Conservation (phyloP, 2,888 invertebrate genomes). For the Cyclophora albipunctata region DNA sequence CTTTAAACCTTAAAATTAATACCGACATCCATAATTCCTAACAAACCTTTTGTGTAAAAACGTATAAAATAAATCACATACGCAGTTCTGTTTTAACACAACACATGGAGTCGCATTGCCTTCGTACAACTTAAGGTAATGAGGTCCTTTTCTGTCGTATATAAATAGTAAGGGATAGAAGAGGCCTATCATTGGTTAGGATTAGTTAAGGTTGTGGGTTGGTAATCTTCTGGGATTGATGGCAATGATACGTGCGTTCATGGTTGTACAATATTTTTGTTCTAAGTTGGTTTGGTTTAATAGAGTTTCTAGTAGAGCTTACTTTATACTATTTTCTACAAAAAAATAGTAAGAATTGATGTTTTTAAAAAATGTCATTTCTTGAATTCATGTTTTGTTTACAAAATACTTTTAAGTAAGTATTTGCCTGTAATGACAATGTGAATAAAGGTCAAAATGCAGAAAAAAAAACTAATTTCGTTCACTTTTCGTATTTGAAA, state of each 20-base stretch:
- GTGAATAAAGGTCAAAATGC: no score
- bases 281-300: background rate
- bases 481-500: no score
- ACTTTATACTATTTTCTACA: no score
- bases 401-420: no score
- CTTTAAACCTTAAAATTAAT: background rate
- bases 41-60: conserved; percentile 5
- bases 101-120: conserved; percentile 9
- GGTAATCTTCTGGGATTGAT: conserved; percentile 29
- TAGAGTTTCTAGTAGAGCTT: no score
- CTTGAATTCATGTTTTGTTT: no score
- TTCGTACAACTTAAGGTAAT: conserved; percentile 10
- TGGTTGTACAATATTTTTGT: conserved; percentile 7
- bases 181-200: conserved; percentile 22
- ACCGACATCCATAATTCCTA: background rate
- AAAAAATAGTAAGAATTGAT: no score
- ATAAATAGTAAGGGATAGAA: conserved; percentile 17
- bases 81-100: background rate
- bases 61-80: conserved; percentile 2
- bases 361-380: no score
- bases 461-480: no score
- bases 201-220: conserved; percentile 24
- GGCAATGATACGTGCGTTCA: conserved; percentile 18
- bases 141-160: conserved; percentile 12
- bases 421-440: no score